phyloP scores from a whole-genome alignment of 2,888 invertebrate genomes.

The Apamea sordens region DNA sequence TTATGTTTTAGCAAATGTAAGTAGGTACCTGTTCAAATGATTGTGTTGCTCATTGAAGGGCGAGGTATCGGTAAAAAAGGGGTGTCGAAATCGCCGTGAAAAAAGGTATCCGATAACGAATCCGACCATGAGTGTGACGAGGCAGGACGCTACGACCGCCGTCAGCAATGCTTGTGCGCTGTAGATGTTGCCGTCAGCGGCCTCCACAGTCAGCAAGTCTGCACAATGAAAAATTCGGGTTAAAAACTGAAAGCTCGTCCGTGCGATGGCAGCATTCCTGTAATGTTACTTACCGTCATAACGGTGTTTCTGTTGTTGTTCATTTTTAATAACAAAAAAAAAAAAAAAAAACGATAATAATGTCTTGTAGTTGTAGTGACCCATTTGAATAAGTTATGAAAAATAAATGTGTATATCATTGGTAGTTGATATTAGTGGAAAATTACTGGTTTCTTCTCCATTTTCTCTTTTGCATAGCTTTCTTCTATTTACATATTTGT shows the following conservation, averaged over 20 bases:
- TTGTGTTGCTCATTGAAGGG: slow-evolving; percentile 94
- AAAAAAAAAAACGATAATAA: neutral
- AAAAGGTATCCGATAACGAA: slow-evolving; percentile 96
- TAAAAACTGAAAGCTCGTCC: neutral
- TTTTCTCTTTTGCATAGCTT: neutral
- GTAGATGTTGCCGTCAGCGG: slow-evolving; percentile 92
- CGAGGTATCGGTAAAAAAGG: slow-evolving; percentile 93
- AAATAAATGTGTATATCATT: neutral
- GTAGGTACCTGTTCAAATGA: slow-evolving; percentile 92
- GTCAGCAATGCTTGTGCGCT: slow-evolving; percentile 95
- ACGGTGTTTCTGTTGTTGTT: neutral
- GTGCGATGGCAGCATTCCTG: neutral
- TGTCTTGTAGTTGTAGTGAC: no score
- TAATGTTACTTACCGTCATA: neutral
- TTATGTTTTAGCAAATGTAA: neutral
- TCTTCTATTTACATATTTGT: neutral
- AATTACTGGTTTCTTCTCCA: no score
- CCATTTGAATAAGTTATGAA: neutral
- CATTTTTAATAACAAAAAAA: neutral
- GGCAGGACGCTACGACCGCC: slow-evolving; percentile 94
- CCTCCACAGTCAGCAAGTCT: slow-evolving; percentile 89
- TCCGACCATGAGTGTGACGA: slow-evolving; percentile 95
- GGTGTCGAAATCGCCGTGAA: slow-evolving; percentile 93
- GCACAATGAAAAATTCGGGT: slow-evolving; percentile 52
- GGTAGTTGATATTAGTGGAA: neutral